These are phyloP conservation scores for Thereva unica DNA, from an alignment of 2,888 invertebrate species.

Conservation along the genomic window DNA sequence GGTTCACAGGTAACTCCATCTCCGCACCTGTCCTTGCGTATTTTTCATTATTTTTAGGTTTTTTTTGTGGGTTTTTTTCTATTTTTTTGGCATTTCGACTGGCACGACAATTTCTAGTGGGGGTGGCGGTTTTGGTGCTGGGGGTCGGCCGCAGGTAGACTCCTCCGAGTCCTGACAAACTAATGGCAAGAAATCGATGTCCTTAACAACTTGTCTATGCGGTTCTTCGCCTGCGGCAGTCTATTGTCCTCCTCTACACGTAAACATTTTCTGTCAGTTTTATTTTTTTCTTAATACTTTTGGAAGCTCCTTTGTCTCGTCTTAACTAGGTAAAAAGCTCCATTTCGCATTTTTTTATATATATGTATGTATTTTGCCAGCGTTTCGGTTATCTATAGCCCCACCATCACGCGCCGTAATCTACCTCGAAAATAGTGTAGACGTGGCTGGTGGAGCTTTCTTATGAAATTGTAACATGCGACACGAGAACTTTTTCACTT, in stretches of 20 bases:
- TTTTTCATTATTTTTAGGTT: slow-evolving; percentile 1
- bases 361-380: slow-evolving; percentile 13
- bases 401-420: slow-evolving; percentile 19
- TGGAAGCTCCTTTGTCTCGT: neutral
- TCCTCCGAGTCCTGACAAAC: slow-evolving; percentile 3
- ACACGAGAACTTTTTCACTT: slow-evolving; percentile 27
- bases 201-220: slow-evolving; percentile 21
- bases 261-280: slow-evolving; percentile 20
- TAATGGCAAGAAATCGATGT: slow-evolving; percentile 31
- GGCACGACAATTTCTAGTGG: slow-evolving; percentile 1
- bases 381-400: neutral
- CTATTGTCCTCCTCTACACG: slow-evolving; percentile 26
- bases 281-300: slow-evolving; percentile 13
- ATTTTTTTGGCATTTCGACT: slow-evolving; percentile 9
- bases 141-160: slow-evolving; percentile 1
- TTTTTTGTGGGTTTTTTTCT: neutral
- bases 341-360: neutral
- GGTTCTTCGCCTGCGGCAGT: slow-evolving; percentile 9
- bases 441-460: slow-evolving; percentile 12
- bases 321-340: slow-evolving; percentile 5
- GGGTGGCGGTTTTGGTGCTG: slow-evolving; percentile 11
- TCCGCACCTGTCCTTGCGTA: slow-evolving; percentile 1
- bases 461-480: slow-evolving; percentile 29
- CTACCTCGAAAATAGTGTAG: slow-evolving; percentile 23
- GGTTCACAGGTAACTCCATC: neutral